Conservation (phyloP, 37 sponge, comb jelly and placozoan genomes). For the Theonella swinhoei region DNA sequence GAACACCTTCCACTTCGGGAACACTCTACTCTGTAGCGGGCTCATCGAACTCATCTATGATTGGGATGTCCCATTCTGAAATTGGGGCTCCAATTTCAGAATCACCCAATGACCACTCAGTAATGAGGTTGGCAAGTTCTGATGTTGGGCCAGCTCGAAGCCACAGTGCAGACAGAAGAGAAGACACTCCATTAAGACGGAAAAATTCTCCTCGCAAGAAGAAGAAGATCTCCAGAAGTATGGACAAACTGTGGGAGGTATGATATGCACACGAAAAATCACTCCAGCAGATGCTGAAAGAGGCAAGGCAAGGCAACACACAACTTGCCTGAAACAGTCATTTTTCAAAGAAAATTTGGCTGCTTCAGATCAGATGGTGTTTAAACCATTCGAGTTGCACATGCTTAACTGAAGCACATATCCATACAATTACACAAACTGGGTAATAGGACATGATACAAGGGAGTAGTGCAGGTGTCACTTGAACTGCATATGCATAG, state of each 20-base stretch:
- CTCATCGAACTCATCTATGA: background rate
- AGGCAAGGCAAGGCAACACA: too few relatives aligned
- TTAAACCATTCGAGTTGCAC: too few relatives aligned
- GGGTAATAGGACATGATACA: too few relatives aligned
- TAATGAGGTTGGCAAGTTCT: background rate
- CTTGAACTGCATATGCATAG: too few relatives aligned
- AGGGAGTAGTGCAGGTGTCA: too few relatives aligned
- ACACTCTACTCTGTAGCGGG: background rate
- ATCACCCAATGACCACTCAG: background rate
- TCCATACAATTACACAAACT: too few relatives aligned
- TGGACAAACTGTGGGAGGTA: slow-evolving; percentile 36
- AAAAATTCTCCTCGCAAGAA: slow-evolving; percentile 2
- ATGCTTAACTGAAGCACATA: too few relatives aligned
- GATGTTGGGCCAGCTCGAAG: background rate
- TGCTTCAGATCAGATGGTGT: too few relatives aligned
- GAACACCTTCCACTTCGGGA: background rate
- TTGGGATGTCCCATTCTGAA: background rate
- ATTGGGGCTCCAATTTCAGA: background rate
- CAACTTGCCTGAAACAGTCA: too few relatives aligned
- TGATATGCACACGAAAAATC: too few relatives aligned
- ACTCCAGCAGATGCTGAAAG: too few relatives aligned
- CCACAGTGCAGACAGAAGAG: background rate
- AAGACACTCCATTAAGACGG: background rate
- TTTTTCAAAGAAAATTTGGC: too few relatives aligned
- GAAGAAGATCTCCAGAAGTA: slow-evolving; percentile 36